These are phyloP conservation scores for Scaptodrosophila lebanonensis DNA, from an alignment of 1,140 invertebrate species.

Conservation along the genomic window DNA sequence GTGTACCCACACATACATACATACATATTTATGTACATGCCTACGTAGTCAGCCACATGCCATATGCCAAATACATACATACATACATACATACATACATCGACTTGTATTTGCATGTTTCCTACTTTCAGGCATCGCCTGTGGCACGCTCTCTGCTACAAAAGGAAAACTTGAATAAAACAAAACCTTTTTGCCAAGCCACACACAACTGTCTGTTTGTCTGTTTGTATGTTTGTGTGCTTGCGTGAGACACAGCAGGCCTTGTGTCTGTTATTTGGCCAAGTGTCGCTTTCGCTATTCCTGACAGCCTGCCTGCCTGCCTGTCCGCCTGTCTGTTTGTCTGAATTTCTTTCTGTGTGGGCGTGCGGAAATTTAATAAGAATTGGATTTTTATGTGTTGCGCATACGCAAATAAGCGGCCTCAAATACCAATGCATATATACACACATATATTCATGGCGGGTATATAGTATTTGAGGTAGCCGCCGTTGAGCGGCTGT, in stretches of 20 bases:
- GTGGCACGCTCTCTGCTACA: too few species aligned
- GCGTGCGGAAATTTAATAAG: slow-evolving; percentile 74
- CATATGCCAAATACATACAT: too few species aligned
- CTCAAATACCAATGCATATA: not conserved
- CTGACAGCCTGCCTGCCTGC: too few species aligned
- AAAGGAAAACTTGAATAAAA: too few species aligned
- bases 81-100: slow-evolving; percentile 24
- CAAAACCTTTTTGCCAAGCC: too few species aligned
- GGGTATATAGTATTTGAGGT: slow-evolving; percentile 17
- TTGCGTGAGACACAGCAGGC: too few species aligned
- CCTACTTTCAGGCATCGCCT: slow-evolving; percentile 11
- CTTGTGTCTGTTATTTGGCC: too few species aligned
- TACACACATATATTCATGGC: slow-evolving; percentile 18
- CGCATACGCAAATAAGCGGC: slow-evolving; percentile 54
- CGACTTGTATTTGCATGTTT: slow-evolving; percentile 43
- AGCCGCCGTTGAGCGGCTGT: slow-evolving; percentile 50
- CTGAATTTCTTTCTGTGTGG: slow-evolving; percentile 47
- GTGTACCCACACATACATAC: slow-evolving; percentile 16
- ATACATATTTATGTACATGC: not conserved
- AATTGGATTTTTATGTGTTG: slow-evolving; percentile 70
- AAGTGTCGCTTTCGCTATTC: too few species aligned
- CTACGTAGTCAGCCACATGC: not conserved
- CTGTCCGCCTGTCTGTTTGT: too few species aligned
- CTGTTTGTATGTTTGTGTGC: too few species aligned
- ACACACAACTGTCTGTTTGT: too few species aligned